Conservation (phyloP, 2,797 vertebrate genomes). For the Sebastes wilsoni region DNA sequence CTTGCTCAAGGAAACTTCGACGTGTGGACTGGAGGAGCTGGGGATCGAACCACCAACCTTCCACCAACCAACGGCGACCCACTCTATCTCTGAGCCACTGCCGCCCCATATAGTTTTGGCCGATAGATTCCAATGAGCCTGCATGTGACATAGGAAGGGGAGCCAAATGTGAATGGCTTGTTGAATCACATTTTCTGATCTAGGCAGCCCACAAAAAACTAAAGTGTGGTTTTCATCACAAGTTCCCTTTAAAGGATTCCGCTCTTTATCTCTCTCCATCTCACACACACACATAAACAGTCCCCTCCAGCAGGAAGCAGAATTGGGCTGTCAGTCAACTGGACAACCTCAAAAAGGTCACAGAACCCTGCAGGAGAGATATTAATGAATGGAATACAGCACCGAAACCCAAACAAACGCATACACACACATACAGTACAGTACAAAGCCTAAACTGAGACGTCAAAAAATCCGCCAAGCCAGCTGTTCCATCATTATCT, state of each 20-base stretch:
- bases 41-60: too few species aligned
- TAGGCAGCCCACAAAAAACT: too few species aligned
- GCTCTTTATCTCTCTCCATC: background rate
- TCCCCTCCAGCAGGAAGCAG: constrained; percentile 66
- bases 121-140: too few species aligned
- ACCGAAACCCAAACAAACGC: constrained; percentile 1
- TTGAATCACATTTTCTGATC: too few species aligned
- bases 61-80: rapidly evolving
- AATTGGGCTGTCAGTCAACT: constrained; percentile 71
- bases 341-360: constrained; percentile 71
- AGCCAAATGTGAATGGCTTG: too few species aligned
- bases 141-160: too few species aligned
- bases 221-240: too few species aligned
- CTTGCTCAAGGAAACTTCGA: too few species aligned
- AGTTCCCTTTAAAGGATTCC: background rate
- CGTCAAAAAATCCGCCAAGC: constrained; percentile 15
- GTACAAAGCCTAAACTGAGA: constrained; percentile 13
- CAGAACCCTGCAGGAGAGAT: constrained; percentile 58
- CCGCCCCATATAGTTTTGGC: too few species aligned
- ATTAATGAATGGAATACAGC: constrained; percentile 63
- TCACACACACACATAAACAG: constrained; percentile 19
- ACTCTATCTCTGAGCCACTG: too few species aligned
- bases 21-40: too few species aligned
- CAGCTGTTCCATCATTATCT: constrained; percentile 48
- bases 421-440: background rate